A percentile compares a stretch with the other conserved stretches of the same genome.
phyloP scores from a whole-genome alignment of 2,113 vertebrate genomes.

The Caranx melampygus region DNA sequence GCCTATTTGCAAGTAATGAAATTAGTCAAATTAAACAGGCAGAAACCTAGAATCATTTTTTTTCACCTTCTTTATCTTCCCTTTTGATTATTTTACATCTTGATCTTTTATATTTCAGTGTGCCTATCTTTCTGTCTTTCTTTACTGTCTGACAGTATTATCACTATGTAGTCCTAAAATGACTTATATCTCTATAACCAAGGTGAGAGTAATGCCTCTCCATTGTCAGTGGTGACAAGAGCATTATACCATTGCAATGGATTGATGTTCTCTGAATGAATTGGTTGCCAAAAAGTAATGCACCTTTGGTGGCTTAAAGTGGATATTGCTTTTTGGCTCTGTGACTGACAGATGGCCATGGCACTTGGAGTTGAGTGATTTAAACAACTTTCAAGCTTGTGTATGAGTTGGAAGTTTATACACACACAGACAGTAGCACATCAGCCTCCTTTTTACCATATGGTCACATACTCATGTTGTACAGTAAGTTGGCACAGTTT shows the following conservation, averaged over 20 bases:
- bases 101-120: not conserved
- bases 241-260: slow-evolving; percentile 51
- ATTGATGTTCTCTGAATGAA: slow-evolving; percentile 63
- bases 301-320: slow-evolving; percentile 45
- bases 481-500: not conserved
- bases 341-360: slow-evolving; percentile 70
- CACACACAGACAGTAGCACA: slow-evolving; percentile 1
- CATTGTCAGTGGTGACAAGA: slow-evolving; percentile 64
- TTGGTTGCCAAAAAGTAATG: slow-evolving; percentile 56
- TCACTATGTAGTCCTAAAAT: slow-evolving; percentile 56
- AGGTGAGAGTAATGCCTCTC: slow-evolving; percentile 59
- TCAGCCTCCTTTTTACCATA: not conserved
- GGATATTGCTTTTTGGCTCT: slow-evolving; percentile 53
- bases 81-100: not conserved
- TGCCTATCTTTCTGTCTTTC: slow-evolving; percentile 8
- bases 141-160: slow-evolving; percentile 42
- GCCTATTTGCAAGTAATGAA: not conserved
- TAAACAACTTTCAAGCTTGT: slow-evolving; percentile 16
- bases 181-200: slow-evolving; percentile 57
- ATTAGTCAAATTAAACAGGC: not conserved
- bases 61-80: not conserved
- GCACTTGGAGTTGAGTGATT: slow-evolving; percentile 51
- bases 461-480: not conserved
- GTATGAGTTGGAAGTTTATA: slow-evolving; percentile 4
- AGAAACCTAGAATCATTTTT: not conserved